Evolutionary conservation across 2,888 invertebrate genomes (phyloP).

Genomic region (Platycheirus albimanus): DNA sequence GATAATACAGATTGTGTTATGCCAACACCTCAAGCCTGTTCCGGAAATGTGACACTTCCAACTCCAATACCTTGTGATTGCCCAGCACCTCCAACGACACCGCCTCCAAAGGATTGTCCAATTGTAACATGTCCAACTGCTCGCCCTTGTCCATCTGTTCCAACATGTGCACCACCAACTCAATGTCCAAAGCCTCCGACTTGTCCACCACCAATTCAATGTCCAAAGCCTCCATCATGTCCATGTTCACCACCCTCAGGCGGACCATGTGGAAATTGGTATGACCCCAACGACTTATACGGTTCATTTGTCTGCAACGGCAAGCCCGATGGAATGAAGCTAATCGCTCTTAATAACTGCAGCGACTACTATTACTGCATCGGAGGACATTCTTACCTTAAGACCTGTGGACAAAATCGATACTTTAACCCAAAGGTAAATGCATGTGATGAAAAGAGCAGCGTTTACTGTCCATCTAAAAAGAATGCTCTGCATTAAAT

Average conservation of each 20-base stretch:
- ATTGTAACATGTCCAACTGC: not conserved
- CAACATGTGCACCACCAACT: conserved; percentile 13
- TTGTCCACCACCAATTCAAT: not conserved
- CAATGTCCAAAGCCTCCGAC: not conserved
- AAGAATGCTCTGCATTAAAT: no score
- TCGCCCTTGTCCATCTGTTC: no score
- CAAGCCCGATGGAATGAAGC: conserved; percentile 77
- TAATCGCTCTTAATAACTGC: conserved; percentile 79
- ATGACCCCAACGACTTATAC: conserved; percentile 75
- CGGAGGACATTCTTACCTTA: conserved; percentile 74
- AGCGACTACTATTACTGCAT: conserved; percentile 79
- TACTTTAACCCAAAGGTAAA: conserved; percentile 21
- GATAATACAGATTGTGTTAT: conserved; percentile 54
- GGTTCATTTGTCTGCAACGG: conserved; percentile 77
- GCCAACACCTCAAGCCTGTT: conserved; percentile 36
- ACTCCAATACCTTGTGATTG: conserved; percentile 8
- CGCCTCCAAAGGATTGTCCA: not conserved
- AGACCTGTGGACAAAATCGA: conserved; percentile 68
- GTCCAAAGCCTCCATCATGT: not conserved
- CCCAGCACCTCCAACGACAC: not conserved
- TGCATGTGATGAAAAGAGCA: conserved; percentile 35
- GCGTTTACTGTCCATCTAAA: conserved; percentile 5
- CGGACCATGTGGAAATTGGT: conserved; percentile 55
- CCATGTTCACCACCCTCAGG: not conserved
- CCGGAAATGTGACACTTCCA: not conserved